Evolutionary conservation across 2,797 vertebrate species (phyloP).

Genomic region (Bufotes viridis): DNA sequence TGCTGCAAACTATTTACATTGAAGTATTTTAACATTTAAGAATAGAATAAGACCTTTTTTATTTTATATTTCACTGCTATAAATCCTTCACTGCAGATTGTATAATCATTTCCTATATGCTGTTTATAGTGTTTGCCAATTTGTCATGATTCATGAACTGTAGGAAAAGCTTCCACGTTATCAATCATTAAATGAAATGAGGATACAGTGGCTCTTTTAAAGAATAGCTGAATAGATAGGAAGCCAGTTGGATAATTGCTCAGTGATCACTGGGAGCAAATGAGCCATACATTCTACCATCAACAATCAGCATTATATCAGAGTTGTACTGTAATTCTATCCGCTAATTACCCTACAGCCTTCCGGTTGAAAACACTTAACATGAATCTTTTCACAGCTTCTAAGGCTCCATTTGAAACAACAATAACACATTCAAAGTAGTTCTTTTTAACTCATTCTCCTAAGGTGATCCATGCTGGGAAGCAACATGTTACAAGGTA

Average conservation of each 20-base stretch:
- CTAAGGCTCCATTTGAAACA: slow-evolving; percentile 56
- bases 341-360: slow-evolving; percentile 54
- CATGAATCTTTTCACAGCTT: slow-evolving; percentile 58
- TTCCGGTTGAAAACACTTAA: slow-evolving; percentile 61
- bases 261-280: slow-evolving; percentile 48
- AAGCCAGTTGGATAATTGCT: slow-evolving; percentile 51
- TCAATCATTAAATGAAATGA: slow-evolving; percentile 32
- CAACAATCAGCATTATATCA: slow-evolving; percentile 54
- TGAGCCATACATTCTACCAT: slow-evolving; percentile 46
- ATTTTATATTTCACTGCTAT: background rate
- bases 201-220: slow-evolving; percentile 32
- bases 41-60: background rate
- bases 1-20: background rate
- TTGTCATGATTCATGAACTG: background rate
- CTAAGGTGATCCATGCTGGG: slow-evolving; percentile 55
- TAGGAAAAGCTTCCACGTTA: slow-evolving; percentile 20
- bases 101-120: background rate
- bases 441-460: slow-evolving; percentile 32
- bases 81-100: background rate
- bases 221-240: slow-evolving; percentile 22
- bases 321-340: slow-evolving; percentile 58
- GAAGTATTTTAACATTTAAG: background rate
- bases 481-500: slow-evolving; percentile 35
- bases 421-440: slow-evolving; percentile 56
- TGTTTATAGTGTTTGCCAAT: background rate